Base-by-base conservation (phyloP, 2,888 invertebrate genomes). In the Acronicta leporina region DNA sequence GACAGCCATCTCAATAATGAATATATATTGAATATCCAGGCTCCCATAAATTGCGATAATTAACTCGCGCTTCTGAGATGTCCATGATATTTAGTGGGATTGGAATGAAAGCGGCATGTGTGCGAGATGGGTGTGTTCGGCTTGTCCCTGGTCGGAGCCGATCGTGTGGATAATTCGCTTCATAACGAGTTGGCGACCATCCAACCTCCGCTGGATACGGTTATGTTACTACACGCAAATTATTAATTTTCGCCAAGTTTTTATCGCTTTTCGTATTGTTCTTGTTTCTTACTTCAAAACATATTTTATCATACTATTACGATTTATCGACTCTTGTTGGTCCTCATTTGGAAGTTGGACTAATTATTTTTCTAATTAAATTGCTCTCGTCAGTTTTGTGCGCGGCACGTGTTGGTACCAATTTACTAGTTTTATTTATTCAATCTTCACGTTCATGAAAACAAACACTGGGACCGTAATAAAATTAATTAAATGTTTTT, bases 101-200 rank as follows among this genome's bases (percentile, higher is more conserved):
- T 48, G 67, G 68, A 74, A 75, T 76, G 68, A 72, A 59, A 58
- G 75, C 68, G 56, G 63, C 78, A 77, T 62, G 50, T 79, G 78
- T 75, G 52, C 68, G 67, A 45, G 68, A 78, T 78, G 67, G 70
- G 54, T 41, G 58, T 43, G 68, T 63, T 64, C 71, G 63, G 63
- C 75, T 53, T 75, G 76, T 79, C 71, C 68, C 68, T 63, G 75
- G 68, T 72, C 66, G 59, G 45, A 49, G 50, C 70, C 72, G 70
- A 74, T 79, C 67, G 71, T 68, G 70, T 73, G 73, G 77, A 73
- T 77, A 77, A 75, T 77, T 74, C 75, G 63, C 75, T 54, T 58
- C 76, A 64, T 77, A 80, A 79, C 81, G 75, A 82, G 80, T 80
- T 80, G 80, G 80, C 81, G 54, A 49, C 53, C 55, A 54, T 73